Evolutionary conservation across 2,113 vertebrate species (phyloP), one percentile per base, ranked within the genome.

Genomic region (Perca fluviatilis): DNA sequence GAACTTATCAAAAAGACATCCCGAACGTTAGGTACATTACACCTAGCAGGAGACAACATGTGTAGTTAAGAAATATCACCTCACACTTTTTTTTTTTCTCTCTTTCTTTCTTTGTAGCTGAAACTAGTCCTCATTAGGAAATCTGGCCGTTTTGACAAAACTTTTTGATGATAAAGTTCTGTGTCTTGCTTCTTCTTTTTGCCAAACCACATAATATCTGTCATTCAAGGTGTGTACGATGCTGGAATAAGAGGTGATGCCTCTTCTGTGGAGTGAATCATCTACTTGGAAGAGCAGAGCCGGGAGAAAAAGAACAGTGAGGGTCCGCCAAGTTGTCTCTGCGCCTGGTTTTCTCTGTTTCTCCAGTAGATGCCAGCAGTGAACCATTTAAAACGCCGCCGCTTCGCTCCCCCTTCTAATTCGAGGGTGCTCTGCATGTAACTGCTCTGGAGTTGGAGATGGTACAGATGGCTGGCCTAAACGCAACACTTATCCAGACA

Each of bases 291-390:
- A 8, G 19, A 58, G 50, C 1, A 30, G 19, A 64, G 36, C 16
- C 15, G 27, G n/a, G 47, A 57, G 40, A 75, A 23, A 33, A 14
- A 77, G 50, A 46, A 33, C 0, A 18, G 21, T 4, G 62, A 33
- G 49, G 66, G n/a, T 83, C 74, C 33, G 54, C 9, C 2, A 69
- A 46, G 58, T 23, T 33, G 56, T 46, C 18, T 9, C 51, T 30
- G 54, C 4, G 15, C 16, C 63, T 43, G 76, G 64, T 2, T 21
- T 86, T 67, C 79, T 36, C 43, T 0, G 2, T 47, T 11, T 18
- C 56, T 74, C 93, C 95, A 91, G 81, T 93, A 96, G 95, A 95
- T 95, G 95, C 80, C 95, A 95, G 93, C 94, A 95, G 87, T 89
- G 93, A 89, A 92, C 88, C 90, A 6, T 83, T 89, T 65, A 92